Evolutionary conservation across 2,888 invertebrate genomes (phyloP), one percentile per base, ranked within the genome.

Genomic region (Balanococcus diminutus): DNA sequence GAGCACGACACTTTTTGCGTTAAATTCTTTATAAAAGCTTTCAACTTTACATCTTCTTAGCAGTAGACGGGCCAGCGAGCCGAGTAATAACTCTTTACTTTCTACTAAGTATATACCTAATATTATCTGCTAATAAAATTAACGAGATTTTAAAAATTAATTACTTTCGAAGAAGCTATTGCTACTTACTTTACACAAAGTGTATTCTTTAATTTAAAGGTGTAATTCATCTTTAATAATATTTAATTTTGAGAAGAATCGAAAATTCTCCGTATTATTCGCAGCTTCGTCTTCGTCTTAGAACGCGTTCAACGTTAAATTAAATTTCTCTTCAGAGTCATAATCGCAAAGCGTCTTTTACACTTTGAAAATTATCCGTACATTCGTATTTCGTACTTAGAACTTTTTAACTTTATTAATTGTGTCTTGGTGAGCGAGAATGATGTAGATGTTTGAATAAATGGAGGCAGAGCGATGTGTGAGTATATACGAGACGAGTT

Each of bases 81-180:
- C 61, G 61, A 61, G 61, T 61, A 61, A 61, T 61, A 61, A 61
- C 61, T 61, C 61, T 16, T 5, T 46, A 5, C 8, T 46, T n/a
- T 16, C n/a, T 46, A 46, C 46, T n/a, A 46, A 46, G 42, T 14
- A 42, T 11, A 42, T 42, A 46, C 46, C 46, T 46, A 61, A 25
- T 61, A 22, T 11, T 61, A 61, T 61, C 61, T 2, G 61, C 25
- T 61, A 61, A 61, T 61, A 61, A 61, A 61, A 61, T 61, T 61
- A 61, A 61, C 61, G 61, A 61, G 61, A 22, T 61, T 61, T 61
- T 61, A 61, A 61, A 61, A 61, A 61, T 61, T 61, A 61, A 61
- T 61, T 61, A 61, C 8, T 61, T 61, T 25, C 61, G 25, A 61
- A 61, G 61, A 61, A 61, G 61, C 61, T 61, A 61, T 25, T n/a